Evolutionary conservation across 1,140 invertebrate genomes (phyloP), one percentile per base, ranked within the genome.

Genomic region (Nilaparvata lugens): DNA sequence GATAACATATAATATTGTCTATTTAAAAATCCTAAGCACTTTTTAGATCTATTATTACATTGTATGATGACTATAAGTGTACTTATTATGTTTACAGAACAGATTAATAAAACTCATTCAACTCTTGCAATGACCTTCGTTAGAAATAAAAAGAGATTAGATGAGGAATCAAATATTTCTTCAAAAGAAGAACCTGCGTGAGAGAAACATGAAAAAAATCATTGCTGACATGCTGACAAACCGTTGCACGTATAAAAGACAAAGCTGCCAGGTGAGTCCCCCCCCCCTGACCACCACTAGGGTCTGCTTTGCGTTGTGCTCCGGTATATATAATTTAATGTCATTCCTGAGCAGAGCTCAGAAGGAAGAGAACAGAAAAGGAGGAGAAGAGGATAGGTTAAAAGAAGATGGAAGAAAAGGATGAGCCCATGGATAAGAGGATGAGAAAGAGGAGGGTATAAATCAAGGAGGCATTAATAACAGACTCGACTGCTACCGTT

Each of bases 391-490:
- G 11, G 16, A 48, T 19, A 7, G 21, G 11, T 11, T 19, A 5
- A 18, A 48, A 23, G 16, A 48, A 18, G 16, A 48, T 48, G 21
- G 11, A 48, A 48, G 21, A 48, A 16, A 48, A 48, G 45, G 16
- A 48, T 19, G 21, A 6, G 9, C 2, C 5, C 9, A n/a, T 9
- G n/a, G 38, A 40, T 9, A 40, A 40, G 38, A 48, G 45, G 21
- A 48, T 48, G 21, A 48, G 45, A 48, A 48, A 23, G 21, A 48
- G 21, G 16, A 48, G 45, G 45, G 45, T 16, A 48, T 48, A 48
- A 48, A 48, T 48, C 45, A 48, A 48, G 45, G 45, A 48, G 45
- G 45, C 45, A 48, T 48, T 48, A 48, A 48, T 48, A 48, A 48
- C 45, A 48, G 45, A 48, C 6, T 48, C 6, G 16, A 48, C 45